These are phyloP conservation scores for Laticauda laticaudata DNA, from an alignment of 2,113 vertebrate species.

Conservation along the genomic window DNA sequence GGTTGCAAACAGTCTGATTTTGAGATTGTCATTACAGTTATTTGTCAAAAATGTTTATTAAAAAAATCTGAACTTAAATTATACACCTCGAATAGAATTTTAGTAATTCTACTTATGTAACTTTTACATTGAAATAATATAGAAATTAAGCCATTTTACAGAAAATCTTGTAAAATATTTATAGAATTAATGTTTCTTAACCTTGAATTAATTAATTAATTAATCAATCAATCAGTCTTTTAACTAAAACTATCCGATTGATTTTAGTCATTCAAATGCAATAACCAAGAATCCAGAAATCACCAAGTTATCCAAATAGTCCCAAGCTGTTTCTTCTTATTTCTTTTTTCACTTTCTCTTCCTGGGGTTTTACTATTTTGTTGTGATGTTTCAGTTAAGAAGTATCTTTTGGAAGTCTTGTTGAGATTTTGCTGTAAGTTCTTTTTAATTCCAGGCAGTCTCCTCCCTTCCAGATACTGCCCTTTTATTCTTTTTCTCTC, in stretches of 20 bases:
- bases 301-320: too few species aligned
- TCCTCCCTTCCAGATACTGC: too few species aligned
- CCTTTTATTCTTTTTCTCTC: too few species aligned
- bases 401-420: too few species aligned
- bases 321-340: too few species aligned
- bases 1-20: background rate
- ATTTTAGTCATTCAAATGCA: too few species aligned
- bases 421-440: too few species aligned
- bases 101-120: conserved; percentile 8
- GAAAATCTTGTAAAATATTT: background rate
- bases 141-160: background rate
- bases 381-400: too few species aligned
- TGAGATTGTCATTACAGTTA: background rate
- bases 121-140: background rate
- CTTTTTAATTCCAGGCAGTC: too few species aligned
- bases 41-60: background rate
- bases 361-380: too few species aligned
- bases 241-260: background rate
- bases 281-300: too few species aligned
- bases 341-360: too few species aligned
- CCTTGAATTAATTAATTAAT: background rate
- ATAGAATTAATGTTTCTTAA: background rate
- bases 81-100: background rate
- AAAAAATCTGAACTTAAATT: conserved; percentile 39
- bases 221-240: background rate